A percentile compares a stretch with the other conserved stretches of the same genome.
phyloP scores from a whole-genome alignment of 2,113 vertebrate genomes.

The Balaenoptera acutorostrata region DNA sequence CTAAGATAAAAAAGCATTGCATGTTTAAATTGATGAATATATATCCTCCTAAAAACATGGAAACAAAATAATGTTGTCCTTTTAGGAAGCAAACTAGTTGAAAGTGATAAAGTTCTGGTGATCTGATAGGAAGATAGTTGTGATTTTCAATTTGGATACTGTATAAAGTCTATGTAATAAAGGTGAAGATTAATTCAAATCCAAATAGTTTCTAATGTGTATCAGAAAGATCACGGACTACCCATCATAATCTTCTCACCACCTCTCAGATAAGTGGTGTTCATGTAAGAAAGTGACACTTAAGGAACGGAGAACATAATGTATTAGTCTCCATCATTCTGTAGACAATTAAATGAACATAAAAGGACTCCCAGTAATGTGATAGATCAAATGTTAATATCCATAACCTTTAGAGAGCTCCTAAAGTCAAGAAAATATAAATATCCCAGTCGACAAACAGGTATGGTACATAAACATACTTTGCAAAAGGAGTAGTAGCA shows the following conservation, averaged over 20 bases:
- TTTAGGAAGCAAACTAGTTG: background rate
- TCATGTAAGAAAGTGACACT: background rate
- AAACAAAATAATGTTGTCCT: background rate
- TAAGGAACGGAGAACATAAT: background rate
- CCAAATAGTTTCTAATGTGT: background rate
- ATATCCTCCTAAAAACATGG: background rate
- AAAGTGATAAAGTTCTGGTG: background rate
- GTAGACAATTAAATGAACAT: background rate
- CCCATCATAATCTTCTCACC: background rate
- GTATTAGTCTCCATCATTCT: background rate
- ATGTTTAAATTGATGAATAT: background rate
- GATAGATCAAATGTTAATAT: background rate
- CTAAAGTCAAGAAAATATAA: background rate
- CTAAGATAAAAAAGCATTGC: background rate
- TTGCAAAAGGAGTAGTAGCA: background rate
- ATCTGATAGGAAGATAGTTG: background rate
- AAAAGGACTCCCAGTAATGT: background rate
- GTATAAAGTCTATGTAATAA: background rate
- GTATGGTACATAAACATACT: background rate
- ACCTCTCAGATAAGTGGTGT: background rate
- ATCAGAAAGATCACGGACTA: background rate
- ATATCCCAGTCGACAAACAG: background rate
- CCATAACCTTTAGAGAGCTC: background rate
- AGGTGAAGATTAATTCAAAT: background rate
- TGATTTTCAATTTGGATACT: background rate